phyloP scores from a whole-genome alignment of 2,888 invertebrate species.

The Leptopilina drosophilae region DNA sequence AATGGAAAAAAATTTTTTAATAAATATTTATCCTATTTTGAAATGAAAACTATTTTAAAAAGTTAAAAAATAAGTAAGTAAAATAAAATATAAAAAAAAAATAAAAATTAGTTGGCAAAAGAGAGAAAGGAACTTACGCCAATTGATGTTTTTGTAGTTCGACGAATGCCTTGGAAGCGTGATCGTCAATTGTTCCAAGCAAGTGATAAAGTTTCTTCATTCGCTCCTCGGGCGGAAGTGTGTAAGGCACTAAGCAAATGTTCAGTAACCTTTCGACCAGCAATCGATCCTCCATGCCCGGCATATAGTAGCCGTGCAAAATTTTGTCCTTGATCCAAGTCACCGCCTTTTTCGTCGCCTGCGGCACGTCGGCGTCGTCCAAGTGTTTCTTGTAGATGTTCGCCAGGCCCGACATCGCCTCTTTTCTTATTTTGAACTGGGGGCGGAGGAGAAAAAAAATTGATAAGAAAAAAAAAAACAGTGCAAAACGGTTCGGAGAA shows the following conservation, averaged over 20 bases:
- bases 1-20: no score
- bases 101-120: no score
- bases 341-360: constrained; percentile 90
- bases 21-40: no score
- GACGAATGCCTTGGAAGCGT: constrained; percentile 95
- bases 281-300: constrained; percentile 93
- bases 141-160: constrained; percentile 95
- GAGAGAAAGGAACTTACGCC: constrained; percentile 77
- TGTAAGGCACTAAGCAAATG: constrained; percentile 96
- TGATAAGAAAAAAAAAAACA: no score
- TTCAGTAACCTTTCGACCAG: constrained; percentile 95
- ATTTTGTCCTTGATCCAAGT: constrained; percentile 99
- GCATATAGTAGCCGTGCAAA: constrained; percentile 92
- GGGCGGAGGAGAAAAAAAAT: constrained; percentile 52
- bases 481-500: no score
- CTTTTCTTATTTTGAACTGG: constrained; percentile 94
- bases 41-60: no score
- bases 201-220: constrained; percentile 96
- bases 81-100: no score
- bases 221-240: constrained; percentile 88
- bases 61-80: no score
- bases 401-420: constrained; percentile 96
- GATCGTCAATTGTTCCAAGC: constrained; percentile 95
- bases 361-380: constrained; percentile 89
- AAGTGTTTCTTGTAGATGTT: constrained; percentile 94